Percentiles rank a stretch among this genome's conserved stretches.
phyloP scores from a whole-genome alignment of 2,113 vertebrate species.

The Vidua macroura region DNA sequence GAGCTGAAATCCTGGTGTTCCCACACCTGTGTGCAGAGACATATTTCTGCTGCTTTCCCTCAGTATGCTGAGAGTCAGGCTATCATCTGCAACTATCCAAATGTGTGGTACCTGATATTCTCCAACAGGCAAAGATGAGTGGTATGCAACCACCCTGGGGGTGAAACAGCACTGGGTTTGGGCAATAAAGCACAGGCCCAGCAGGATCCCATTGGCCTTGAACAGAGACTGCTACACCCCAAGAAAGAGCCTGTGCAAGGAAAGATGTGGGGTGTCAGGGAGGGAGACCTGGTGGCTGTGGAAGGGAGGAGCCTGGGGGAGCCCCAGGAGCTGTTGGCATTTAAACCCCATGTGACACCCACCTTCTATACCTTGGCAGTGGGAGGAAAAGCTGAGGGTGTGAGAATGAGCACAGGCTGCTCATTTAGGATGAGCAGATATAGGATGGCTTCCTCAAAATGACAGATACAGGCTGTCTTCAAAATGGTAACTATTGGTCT shows the following conservation, averaged over 20 bases:
- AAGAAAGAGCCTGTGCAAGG: not conserved
- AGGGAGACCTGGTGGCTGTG: not conserved
- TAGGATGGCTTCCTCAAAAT: not conserved
- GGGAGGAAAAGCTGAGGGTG: not conserved
- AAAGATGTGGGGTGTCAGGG: not conserved
- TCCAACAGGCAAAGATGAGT: not conserved
- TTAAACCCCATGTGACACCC: accelerated
- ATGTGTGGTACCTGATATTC: not conserved
- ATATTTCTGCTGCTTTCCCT: not conserved
- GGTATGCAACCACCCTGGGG: accelerated
- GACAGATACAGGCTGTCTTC: not conserved
- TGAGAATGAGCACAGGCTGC: accelerated
- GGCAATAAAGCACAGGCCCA: not conserved
- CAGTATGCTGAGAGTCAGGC: not conserved
- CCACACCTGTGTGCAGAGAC: not conserved
- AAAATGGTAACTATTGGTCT: not conserved
- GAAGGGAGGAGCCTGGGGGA: not conserved
- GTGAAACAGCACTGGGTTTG: not conserved
- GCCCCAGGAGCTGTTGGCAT: not conserved
- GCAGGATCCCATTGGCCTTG: not conserved
- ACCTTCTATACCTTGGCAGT: not conserved
- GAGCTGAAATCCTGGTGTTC: not conserved
- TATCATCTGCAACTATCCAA: not conserved
- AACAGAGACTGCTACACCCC: not conserved
- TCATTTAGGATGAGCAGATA: not conserved